Base-by-base conservation (phyloP, 2,113 vertebrate species). In the Microcebus ravelobensis region DNA sequence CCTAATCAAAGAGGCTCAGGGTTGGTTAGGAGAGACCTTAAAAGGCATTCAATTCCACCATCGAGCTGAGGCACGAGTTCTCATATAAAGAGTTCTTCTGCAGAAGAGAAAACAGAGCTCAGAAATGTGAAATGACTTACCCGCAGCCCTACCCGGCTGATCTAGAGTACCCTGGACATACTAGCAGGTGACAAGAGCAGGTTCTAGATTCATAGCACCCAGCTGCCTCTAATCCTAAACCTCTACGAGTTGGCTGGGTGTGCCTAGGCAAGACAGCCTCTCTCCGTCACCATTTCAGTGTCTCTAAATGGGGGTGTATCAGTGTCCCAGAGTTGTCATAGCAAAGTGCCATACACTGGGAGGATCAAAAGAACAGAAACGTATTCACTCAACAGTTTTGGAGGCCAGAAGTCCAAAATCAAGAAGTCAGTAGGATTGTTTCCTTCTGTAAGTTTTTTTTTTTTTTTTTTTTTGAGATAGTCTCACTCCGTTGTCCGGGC, bases 1-100 rank as follows among this genome's bases (percentile, higher is more conserved):
- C n/a, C 42, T 68, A 70, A 87, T 76, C 61, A 42, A 81, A 63
- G 59, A 95, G 87, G 9, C 61, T 88, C 52, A 39, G 39, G 17
- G 63, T 34, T 57, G 45, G 48, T 76, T 29, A 52, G 34, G 25
- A 81, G 73, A 55, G 73, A 55, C 21, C 39, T 45, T 85, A 31
- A 55, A 84, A 63, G 45, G 23, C 48, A 70, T 36, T 14, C 27
- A 2, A 57, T 45, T 42, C 34, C 29, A 18, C 8, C 18, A 59
- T 20, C 29, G 7, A 25, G 17, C 34, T 61, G 77, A 73, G 17
- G 11, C 57, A 20, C 12, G 21, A 77, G 36, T 65, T 27, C 31
- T 91, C 36, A 29, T 0, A 2, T 29, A 21, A 13, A 27, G 23
- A 85, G 4, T 14, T 71, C 20, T 63, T 89, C 34, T 27, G 10